Evolutionary conservation across 2,888 invertebrate species (phyloP).

Genomic region (Dione juno): DNA sequence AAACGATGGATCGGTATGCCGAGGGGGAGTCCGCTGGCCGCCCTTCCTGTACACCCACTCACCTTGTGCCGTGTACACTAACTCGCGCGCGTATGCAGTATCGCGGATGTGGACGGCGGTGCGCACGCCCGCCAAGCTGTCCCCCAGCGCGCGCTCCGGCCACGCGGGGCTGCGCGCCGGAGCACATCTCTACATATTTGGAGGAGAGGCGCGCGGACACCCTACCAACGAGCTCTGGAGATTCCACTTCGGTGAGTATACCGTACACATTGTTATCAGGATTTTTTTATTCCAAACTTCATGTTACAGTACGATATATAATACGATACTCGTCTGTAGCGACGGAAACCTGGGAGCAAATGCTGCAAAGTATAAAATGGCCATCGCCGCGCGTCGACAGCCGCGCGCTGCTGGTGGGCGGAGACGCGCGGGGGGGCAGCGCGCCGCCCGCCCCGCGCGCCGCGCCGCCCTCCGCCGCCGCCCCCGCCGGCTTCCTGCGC

Average conservation of each 20-base stretch:
- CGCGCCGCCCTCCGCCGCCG: conserved; percentile 85
- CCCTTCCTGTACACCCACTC: no score
- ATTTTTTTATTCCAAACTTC: no score
- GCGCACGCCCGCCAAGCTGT: conserved; percentile 77
- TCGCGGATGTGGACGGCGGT: conserved; percentile 86
- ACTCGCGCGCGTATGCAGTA: conserved; percentile 62
- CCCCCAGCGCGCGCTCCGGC: conserved; percentile 88
- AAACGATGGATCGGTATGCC: no score
- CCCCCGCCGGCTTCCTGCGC: conserved; percentile 81
- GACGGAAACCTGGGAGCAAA: conserved; percentile 89
- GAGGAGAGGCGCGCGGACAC: conserved; percentile 89
- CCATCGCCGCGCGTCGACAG: conserved; percentile 88
- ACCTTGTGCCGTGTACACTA: no score
- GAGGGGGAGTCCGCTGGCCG: no score
- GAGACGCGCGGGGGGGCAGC: conserved; percentile 66
- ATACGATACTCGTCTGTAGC: conserved; percentile 65
- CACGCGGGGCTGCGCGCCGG: conserved; percentile 91
- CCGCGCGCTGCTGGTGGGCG: conserved; percentile 85
- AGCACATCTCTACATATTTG: conserved; percentile 90
- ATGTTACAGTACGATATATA: no score
- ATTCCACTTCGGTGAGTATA: conserved; percentile 88
- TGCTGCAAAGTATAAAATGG: conserved; percentile 84
- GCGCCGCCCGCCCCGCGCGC: conserved; percentile 54
- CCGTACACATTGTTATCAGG: background rate
- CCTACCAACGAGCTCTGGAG: conserved; percentile 91